Conservation (phyloP, 2,888 invertebrate species). For the Epinotia bilunana region DNA sequence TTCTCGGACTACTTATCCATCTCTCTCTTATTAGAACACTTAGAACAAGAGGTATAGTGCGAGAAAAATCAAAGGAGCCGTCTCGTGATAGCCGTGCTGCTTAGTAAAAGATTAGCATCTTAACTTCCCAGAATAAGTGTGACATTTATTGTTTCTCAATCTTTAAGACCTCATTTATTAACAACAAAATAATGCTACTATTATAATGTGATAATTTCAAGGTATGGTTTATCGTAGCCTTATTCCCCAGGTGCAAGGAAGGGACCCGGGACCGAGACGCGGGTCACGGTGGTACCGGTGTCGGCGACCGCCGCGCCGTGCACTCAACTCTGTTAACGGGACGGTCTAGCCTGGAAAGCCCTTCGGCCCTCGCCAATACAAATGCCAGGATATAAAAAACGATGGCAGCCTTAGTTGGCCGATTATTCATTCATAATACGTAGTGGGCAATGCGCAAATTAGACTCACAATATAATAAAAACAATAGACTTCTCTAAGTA, state of each 20-base stretch:
- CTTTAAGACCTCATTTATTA: neutral
- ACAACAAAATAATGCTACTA: neutral
- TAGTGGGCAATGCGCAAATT: neutral
- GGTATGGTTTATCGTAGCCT: neutral
- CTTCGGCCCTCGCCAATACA: constrained; percentile 5
- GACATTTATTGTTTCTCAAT: neutral
- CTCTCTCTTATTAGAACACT: no score
- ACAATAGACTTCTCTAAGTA: neutral
- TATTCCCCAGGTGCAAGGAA: constrained; percentile 1
- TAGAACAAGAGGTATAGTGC: no score
- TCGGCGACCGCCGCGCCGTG: constrained; percentile 81
- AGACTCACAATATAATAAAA: neutral
- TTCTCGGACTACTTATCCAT: no score
- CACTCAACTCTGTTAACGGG: constrained; percentile 82
- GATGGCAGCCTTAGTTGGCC: neutral
- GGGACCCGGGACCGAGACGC: constrained; percentile 52
- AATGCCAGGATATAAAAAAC: constrained; percentile 11
- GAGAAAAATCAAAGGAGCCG: no score
- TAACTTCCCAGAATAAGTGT: no score
- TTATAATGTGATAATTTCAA: neutral
- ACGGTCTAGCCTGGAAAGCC: constrained; percentile 56
- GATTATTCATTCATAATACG: neutral
- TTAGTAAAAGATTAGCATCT: no score
- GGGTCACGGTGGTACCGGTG: constrained; percentile 68
- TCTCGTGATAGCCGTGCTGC: no score